Evolutionary conservation across 2,797 vertebrate genomes (phyloP), one percentile per base, ranked within the genome.

Genomic region (Alca torda): DNA sequence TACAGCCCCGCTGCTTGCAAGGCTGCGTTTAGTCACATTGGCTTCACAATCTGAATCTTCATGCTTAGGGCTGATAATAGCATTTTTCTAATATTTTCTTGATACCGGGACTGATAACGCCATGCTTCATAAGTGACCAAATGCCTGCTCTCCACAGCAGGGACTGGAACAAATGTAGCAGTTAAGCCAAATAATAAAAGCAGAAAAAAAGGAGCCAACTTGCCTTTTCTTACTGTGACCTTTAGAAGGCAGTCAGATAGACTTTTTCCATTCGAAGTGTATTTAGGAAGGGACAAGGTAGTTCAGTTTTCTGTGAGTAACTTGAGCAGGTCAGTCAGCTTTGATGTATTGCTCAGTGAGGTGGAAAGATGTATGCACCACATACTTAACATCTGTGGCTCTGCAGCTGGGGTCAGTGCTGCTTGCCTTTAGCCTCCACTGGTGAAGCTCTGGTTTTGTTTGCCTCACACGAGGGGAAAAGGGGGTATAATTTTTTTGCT

Each of bases 21-120:
- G 67, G 68, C 85, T 86, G 56, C 41, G 30, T 87, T 95, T 93
- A 84, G 81, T 86, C 75, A 80, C 59, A 15, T 20, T 54, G 84
- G 61, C 77, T 91, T 95, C 50, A 43, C 82, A 85, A 17, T 54
- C 77, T 69, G 69, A 78, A 83, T 76, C 37, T 56, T 87, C 65
- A 74, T 65, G 70, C 68, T 79, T 74, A 89, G 46, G 64, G 56
- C 82, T 78, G 82, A 84, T 59, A 75, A 23, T 4, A 95, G 61
- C 61, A 51, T 77, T 95, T 93, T 79, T 91, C 60, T 94, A 78
- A 61, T 78, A 43, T 80, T 78, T 87, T 82, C 72, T 31, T 74
- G 33, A 60, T 82, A 65, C 50, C 51, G 57, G 43, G 45, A 56
- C 78, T 84, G 69, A 56, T 72, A 78, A 85, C 64, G 78, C 64